These are phyloP conservation scores for Phacellophora camtschatica DNA, from an alignment of 30 jellyfish, hydroid and myxozoan genomes.

Conservation along the genomic window DNA sequence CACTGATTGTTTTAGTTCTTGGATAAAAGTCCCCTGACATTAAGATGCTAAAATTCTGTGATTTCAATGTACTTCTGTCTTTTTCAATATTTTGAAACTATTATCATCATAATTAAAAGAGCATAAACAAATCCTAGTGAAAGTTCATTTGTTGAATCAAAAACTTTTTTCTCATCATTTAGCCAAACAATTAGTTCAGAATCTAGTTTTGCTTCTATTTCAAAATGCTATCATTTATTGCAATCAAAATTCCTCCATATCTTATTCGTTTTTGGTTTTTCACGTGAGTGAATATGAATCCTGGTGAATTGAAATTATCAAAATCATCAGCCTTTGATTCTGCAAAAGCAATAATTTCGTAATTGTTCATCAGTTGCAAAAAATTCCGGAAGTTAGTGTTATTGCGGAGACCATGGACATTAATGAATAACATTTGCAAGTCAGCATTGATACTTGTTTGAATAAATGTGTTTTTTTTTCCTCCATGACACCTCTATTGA, in stretches of 20 bases:
- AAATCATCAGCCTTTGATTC: slow-evolving; percentile 24
- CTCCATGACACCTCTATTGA: not conserved
- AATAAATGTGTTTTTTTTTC: not conserved
- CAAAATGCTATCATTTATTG: not conserved
- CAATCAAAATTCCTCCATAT: slow-evolving; percentile 3
- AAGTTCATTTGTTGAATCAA: not conserved
- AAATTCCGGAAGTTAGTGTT: not conserved
- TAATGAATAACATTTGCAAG: not conserved
- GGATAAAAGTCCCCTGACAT: not conserved
- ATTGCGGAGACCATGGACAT: slow-evolving; percentile 4
- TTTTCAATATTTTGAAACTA: not conserved
- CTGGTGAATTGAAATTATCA: slow-evolving; percentile 1
- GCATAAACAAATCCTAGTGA: slow-evolving; percentile 10
- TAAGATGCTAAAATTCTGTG: not conserved
- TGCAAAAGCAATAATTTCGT: not conserved
- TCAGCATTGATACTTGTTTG: not conserved
- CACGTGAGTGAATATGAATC: not conserved
- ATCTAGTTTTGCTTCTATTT: not conserved
- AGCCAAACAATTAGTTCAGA: not conserved
- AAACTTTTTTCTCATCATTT: not conserved
- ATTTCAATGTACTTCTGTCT: not conserved
- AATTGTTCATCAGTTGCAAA: not conserved
- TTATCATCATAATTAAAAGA: not conserved
- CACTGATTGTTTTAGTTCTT: not conserved
- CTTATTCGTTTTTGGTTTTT: not conserved